A percentile compares a stretch with the other conserved stretches of the same genome.
These are phyloP conservation scores for Vollenhovia emeryi DNA, from an alignment of 1,140 invertebrate species.

Conservation along the genomic window DNA sequence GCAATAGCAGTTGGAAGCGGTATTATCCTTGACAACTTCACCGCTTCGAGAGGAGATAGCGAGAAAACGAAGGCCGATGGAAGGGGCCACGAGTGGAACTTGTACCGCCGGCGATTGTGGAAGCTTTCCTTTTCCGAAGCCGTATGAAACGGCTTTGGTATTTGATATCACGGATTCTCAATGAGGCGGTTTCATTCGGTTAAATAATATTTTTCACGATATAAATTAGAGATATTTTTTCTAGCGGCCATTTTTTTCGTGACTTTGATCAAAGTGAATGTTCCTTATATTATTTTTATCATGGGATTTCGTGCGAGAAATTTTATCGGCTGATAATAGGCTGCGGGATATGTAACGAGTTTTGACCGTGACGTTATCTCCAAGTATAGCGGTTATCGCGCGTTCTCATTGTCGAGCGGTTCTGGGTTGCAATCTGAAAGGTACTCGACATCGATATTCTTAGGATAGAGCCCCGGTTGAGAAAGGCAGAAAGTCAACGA, in stretches of 20 bases:
- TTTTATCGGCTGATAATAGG: neutral
- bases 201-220: neutral
- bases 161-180: conserved; percentile 38
- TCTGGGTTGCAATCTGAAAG: neutral
- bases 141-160: conserved; percentile 13
- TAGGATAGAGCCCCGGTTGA: neutral
- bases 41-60: conserved; percentile 51
- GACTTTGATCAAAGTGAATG: neutral
- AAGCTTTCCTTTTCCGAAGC: conserved; percentile 37
- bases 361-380: neutral
- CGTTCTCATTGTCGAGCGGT: neutral
- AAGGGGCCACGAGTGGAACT: conserved; percentile 34
- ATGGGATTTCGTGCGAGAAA: neutral
- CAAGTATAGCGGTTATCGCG: neutral
- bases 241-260: neutral
- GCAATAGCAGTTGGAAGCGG: conserved; percentile 54
- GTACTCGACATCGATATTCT: conserved; percentile 45
- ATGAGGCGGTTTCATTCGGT: neutral
- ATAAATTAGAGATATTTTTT: neutral
- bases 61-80: conserved; percentile 27
- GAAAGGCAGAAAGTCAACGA: conserved; percentile 27
- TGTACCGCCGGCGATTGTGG: conserved; percentile 34
- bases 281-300: neutral
- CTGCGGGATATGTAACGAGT: neutral
- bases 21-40: conserved; percentile 57